phyloP scores from a whole-genome alignment of 1,140 invertebrate genomes.

The Elysia chlorotica region DNA sequence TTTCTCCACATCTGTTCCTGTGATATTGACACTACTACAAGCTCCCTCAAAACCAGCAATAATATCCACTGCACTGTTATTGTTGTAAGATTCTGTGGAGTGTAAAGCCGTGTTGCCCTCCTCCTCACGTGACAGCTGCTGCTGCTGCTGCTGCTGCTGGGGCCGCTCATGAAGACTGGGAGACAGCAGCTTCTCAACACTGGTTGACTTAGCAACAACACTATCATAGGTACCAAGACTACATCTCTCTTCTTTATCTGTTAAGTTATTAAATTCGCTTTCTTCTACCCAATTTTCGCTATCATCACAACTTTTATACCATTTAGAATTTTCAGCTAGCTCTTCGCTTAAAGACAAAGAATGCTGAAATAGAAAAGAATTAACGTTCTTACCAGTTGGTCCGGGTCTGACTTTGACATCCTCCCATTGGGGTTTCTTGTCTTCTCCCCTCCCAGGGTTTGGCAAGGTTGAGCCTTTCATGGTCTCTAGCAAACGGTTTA shows the following conservation, averaged over 20 bases:
- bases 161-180: neutral
- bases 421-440: neutral
- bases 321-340: conserved; percentile 1
- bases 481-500: conserved; percentile 1
- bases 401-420: neutral
- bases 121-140: neutral
- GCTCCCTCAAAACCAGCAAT: too few species aligned
- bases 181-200: too few species aligned
- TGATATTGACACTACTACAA: too few species aligned
- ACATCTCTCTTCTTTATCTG: neutral
- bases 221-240: neutral
- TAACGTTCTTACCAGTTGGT: too few species aligned
- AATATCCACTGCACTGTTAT: too few species aligned
- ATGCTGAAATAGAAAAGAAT: conserved; percentile 15
- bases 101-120: neutral
- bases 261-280: neutral
- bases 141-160: neutral
- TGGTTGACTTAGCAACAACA: neutral
- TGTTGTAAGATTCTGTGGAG: too few species aligned
- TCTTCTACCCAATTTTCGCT: neutral
- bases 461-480: too few species aligned
- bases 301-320: conserved; percentile 5
- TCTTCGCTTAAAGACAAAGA: conserved; percentile 17
- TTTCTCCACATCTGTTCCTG: too few species aligned
- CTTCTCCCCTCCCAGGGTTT: too few species aligned